Percentiles rank a stretch among this genome's conserved stretches.
Evolutionary conservation across 2,797 vertebrate genomes (phyloP).

Genomic region (Pseudopleuronectes americanus): DNA sequence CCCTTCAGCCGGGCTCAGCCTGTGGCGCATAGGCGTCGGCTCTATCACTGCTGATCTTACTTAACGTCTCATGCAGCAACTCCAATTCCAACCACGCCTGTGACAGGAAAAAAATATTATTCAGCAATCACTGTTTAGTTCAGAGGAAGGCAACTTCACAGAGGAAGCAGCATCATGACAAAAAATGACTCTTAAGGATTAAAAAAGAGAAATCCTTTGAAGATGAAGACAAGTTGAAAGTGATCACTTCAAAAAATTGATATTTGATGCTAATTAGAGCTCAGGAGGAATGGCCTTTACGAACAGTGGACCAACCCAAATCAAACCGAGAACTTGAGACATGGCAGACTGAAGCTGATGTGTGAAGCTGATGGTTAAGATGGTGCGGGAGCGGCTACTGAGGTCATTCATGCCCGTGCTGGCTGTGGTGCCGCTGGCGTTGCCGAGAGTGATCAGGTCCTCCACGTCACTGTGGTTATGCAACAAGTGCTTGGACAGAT

Average conservation of each 20-base stretch:
- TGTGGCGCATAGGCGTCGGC: conserved; percentile 86
- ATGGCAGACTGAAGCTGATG: conserved; percentile 70
- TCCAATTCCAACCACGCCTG: conserved; percentile 92
- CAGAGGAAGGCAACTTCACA: conserved; percentile 42
- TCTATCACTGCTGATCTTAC: conserved; percentile 96
- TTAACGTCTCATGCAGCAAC: conserved; percentile 91
- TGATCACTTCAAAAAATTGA: conserved; percentile 29
- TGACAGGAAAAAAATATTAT: conserved; percentile 21
- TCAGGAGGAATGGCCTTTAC: conserved; percentile 41
- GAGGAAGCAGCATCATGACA: conserved; percentile 31
- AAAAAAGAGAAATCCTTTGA: conserved; percentile 35
- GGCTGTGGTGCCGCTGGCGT: conserved; percentile 89
- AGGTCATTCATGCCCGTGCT: conserved; percentile 92
- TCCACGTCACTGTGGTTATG: conserved; percentile 90
- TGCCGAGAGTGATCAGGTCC: conserved; percentile 90
- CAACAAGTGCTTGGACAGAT: conserved; percentile 93
- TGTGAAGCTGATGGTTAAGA: conserved; percentile 94
- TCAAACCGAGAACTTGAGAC: conserved; percentile 1
- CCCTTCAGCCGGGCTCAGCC: conserved; percentile 90
- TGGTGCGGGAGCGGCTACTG: conserved; percentile 94
- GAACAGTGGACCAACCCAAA: conserved; percentile 2
- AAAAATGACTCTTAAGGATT: conserved; percentile 27
- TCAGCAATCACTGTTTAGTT: conserved; percentile 9
- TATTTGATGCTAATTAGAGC: conserved; percentile 48
- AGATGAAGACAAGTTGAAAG: conserved; percentile 27